phyloP scores from a whole-genome alignment of 2,797 vertebrate species.

The Hippocampus kuda region DNA sequence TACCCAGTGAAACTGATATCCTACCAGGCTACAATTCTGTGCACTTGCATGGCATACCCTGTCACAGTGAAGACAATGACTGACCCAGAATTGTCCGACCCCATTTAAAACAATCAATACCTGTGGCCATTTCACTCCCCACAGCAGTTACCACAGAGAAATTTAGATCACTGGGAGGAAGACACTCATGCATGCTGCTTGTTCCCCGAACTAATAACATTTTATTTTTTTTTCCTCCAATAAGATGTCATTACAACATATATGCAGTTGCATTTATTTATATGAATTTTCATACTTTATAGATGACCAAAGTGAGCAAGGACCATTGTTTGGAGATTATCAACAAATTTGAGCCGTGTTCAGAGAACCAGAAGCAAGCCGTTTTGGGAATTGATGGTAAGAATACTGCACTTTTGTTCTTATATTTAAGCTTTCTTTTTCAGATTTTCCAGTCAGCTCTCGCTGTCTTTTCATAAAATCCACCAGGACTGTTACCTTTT shows the following conservation, averaged over 20 bases:
- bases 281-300: constrained; percentile 12
- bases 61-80: not conserved
- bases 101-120: constrained; percentile 5
- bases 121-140: not conserved
- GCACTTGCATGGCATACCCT: not conserved
- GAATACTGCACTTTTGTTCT: constrained; percentile 14
- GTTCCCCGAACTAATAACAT: not conserved
- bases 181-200: not conserved
- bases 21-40: not conserved
- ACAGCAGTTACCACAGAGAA: not conserved
- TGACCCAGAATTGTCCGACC: not conserved
- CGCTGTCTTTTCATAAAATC: not conserved
- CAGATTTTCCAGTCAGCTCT: not conserved
- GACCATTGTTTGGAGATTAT: constrained; percentile 86
- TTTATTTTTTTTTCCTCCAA: not conserved
- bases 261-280: not conserved
- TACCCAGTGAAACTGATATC: not conserved
- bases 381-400: constrained; percentile 92
- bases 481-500: not conserved
- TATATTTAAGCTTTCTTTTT: not conserved
- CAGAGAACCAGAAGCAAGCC: constrained; percentile 79
- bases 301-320: constrained; percentile 84
- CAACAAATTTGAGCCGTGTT: constrained; percentile 88
- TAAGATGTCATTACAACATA: not conserved
- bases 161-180: not conserved